Evolutionary conservation across 2,888 invertebrate species (phyloP), one percentile per base, ranked within the genome.

Genomic region (Sminthurinus aureus): DNA sequence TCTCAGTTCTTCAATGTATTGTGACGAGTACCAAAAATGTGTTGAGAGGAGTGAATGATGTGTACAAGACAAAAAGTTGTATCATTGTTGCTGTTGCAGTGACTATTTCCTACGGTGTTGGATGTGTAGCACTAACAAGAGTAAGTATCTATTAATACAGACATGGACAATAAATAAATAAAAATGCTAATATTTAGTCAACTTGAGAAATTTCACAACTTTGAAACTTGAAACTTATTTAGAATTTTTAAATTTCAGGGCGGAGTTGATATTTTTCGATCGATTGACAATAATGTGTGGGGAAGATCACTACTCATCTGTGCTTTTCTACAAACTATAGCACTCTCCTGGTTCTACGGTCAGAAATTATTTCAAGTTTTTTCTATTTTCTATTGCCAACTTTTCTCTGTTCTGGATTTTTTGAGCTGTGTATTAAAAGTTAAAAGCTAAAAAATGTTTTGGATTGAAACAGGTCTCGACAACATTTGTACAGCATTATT

Each of bases 321-420:
- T 77, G 24, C 52, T 4, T 52, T 82, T 22, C n/a, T 77, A 8
- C 71, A 77, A 0, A 8, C 66, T 13, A 13, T 79, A 13, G 83
- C 74, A 18, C 13, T 83, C n/a, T 18, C 74, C 15, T 83, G 83
- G 83, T 58, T 83, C 38, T 83, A 74, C 38, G 83, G 83, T 79
- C 13, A 51, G 71, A 52, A 50, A n/a, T n/a, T n/a, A n/a, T n/a
- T n/a, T n/a, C n/a, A n/a, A n/a, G 24, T n/a, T 2, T 75, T 26
- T 15, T 24, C 18, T 74, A 11, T 9, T 26, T 76, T 20, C 51
- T 51, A 18, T 50, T 50, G 22, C n/a, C 74, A 24, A 74, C 8
- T 15, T 24, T 74, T 12, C 74, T 18, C 18, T n/a, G 18, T 9
- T 22, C 24, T 74, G 12, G 50, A 64, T 64, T 64, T 79, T 67